phyloP scores from a whole-genome alignment of 2,797 vertebrate genomes.

The Sebastes trivittatus region DNA sequence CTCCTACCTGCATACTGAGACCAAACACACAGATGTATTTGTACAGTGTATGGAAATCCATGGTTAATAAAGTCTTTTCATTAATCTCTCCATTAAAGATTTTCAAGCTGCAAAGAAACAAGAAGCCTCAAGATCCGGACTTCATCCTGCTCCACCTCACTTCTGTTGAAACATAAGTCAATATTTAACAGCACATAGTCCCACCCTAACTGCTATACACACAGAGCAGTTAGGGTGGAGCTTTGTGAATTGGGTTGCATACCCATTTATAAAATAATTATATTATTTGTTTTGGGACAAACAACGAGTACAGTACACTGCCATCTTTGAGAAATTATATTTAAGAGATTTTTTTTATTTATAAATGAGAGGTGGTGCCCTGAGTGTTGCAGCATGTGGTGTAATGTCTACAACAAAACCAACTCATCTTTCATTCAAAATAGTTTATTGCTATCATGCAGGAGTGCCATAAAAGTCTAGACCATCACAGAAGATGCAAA shows the following conservation, averaged over 20 bases:
- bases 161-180: conserved; percentile 53
- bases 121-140: conserved; percentile 62
- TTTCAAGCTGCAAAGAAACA: background rate
- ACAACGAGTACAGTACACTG: too few species aligned
- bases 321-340: background rate
- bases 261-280: background rate
- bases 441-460: conserved; percentile 90
- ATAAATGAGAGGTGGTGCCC: background rate
- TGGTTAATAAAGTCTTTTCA: conserved; percentile 14
- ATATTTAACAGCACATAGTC: conserved; percentile 71
- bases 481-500: conserved; percentile 87
- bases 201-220: conserved; percentile 55
- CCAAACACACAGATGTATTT: conserved; percentile 46
- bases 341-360: background rate
- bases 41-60: conserved; percentile 45
- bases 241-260: background rate
- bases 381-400: background rate
- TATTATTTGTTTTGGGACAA: background rate
- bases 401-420: background rate
- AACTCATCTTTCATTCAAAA: conserved; percentile 82
- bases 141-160: conserved; percentile 79
- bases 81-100: conserved; percentile 24
- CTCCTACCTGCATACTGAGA: conserved; percentile 72
- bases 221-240: conserved; percentile 16
- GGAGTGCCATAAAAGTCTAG: conserved; percentile 83